Conservation (phyloP, 1,140 invertebrate species). For the Trichonephila inaurata region DNA sequence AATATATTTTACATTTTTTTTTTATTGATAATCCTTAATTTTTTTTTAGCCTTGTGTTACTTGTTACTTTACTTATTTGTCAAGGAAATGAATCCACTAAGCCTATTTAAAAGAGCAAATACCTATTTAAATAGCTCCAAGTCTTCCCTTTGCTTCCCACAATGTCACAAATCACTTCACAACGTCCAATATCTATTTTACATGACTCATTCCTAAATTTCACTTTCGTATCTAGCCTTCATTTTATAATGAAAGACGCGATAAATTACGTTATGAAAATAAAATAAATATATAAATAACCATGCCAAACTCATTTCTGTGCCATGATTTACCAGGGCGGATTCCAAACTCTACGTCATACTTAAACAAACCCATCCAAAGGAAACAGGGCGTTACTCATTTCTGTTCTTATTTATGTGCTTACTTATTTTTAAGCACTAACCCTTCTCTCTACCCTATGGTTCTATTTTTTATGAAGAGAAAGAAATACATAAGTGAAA, state of each 20-base stretch:
- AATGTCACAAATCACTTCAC: not conserved
- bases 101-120: no score
- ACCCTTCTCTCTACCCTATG: not conserved
- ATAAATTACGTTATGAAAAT: not conserved
- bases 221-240: not conserved
- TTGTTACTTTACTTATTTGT: no score
- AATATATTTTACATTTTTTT: no score
- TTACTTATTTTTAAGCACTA: conserved; percentile 1
- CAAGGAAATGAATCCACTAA: no score
- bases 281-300: conserved; percentile 10
- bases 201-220: not conserved
- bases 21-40: no score
- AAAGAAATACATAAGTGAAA: not conserved
- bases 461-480: not conserved
- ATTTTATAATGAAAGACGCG: not conserved
- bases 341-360: not conserved
- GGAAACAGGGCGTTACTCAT: not conserved
- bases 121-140: no score
- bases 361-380: not conserved
- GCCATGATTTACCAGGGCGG: not conserved
- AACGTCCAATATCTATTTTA: not conserved
- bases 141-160: no score
- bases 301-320: not conserved
- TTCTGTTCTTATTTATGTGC: not conserved
- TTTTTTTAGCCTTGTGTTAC: no score